A percentile compares a stretch with the other conserved stretches of the same genome.
phyloP scores from a whole-genome alignment of 1,140 invertebrate species.

The Diuraphis noxia region DNA sequence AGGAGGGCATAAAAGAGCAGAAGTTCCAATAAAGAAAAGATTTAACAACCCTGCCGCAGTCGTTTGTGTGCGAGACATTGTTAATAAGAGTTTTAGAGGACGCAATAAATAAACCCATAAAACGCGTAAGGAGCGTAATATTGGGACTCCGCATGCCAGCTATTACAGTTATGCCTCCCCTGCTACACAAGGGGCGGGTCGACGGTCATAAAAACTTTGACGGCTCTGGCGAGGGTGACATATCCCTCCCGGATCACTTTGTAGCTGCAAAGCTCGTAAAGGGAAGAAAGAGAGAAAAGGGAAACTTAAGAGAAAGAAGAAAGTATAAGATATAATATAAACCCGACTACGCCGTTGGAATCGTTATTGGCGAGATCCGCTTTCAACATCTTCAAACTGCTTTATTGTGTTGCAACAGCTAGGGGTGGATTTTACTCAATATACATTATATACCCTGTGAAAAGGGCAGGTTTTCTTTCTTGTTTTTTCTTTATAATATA shows the following conservation, averaged over 20 bases:
- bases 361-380: conserved; percentile 49
- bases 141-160: conserved; percentile 20
- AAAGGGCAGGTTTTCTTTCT: conserved; percentile 33
- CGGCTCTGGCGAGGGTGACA: conserved; percentile 28
- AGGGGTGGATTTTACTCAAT: conserved; percentile 42
- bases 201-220: conserved; percentile 51
- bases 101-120: conserved; percentile 48
- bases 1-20: not conserved
- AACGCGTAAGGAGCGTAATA: conserved; percentile 32
- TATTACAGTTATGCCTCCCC: conserved; percentile 34
- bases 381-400: conserved; percentile 54
- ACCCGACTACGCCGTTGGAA: conserved; percentile 27
- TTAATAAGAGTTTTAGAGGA: conserved; percentile 52
- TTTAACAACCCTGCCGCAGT: conserved; percentile 18
- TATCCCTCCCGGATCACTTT: conserved; percentile 50
- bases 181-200: not conserved
- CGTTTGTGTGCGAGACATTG: conserved; percentile 42
- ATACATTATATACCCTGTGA: conserved; percentile 26
- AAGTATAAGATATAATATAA: conserved; percentile 43
- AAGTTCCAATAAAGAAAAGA: conserved; percentile 50
- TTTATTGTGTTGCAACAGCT: conserved; percentile 46
- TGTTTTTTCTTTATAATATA: conserved; percentile 21
- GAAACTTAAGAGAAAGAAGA: conserved; percentile 15
- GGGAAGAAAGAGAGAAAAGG: not conserved
- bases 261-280: conserved; percentile 41